A percentile compares a stretch with the other conserved stretches of the same genome.
These are phyloP conservation scores for Macquaria australasica DNA, from an alignment of 2,113 vertebrate genomes.

Conservation along the genomic window DNA sequence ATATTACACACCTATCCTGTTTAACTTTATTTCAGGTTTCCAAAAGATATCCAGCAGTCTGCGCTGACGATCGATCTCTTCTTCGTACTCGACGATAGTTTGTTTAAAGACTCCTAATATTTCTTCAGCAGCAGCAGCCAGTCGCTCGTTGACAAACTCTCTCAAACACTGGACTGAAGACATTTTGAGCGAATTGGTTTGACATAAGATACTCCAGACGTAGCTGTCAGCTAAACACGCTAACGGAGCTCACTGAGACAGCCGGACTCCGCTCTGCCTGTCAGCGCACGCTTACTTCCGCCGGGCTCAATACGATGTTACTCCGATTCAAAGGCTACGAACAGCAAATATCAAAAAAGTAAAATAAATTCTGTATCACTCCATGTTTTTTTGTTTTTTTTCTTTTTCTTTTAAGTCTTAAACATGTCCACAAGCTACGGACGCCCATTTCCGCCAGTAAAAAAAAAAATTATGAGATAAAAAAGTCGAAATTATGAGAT, in stretches of 20 bases:
- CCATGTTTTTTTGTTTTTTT: too few species aligned
- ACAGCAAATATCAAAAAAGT: too few species aligned
- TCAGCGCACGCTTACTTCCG: neutral
- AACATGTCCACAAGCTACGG: too few species aligned
- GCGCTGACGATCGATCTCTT: neutral
- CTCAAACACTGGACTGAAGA: neutral
- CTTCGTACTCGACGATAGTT: neutral
- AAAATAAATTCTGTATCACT: too few species aligned
- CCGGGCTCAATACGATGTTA: neutral
- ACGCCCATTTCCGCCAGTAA: too few species aligned
- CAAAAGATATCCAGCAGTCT: neutral
- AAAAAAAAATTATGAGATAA: too few species aligned
- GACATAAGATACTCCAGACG: too few species aligned
- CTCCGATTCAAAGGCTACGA: neutral
- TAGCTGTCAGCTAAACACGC: neutral
- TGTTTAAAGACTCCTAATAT: neutral
- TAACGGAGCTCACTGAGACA: neutral
- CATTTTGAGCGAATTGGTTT: neutral
- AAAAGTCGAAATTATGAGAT: too few species aligned
- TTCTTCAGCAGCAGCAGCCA: neutral
- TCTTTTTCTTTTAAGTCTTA: too few species aligned
- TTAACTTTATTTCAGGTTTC: neutral
- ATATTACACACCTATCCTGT: neutral
- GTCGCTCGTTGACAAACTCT: neutral
- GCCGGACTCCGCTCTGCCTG: neutral